Evolutionary conservation across 1,140 invertebrate species (phyloP).

Genomic region (Littorina saxatilis): DNA sequence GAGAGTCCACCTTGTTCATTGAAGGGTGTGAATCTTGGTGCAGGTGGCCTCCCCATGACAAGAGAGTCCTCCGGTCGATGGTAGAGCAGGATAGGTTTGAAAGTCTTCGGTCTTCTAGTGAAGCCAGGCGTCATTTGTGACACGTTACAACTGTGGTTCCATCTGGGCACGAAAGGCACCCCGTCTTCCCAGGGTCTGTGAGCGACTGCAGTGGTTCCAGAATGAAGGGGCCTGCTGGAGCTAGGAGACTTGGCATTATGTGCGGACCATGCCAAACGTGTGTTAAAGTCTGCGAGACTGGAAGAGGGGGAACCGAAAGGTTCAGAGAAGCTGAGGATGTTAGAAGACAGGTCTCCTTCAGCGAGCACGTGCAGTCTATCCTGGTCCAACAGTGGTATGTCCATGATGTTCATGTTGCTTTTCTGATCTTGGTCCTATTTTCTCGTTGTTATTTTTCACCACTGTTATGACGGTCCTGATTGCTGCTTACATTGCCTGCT

Average conservation of each 20-base stretch:
- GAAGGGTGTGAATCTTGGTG: not conserved
- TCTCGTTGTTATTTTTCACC: not conserved
- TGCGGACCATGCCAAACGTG: slow-evolving; percentile 34
- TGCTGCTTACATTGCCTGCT: not conserved
- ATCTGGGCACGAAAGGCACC: not conserved
- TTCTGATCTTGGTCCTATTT: not conserved
- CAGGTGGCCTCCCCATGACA: not conserved
- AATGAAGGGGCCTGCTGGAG: not conserved
- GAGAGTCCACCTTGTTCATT: not conserved
- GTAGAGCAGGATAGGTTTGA: slow-evolving; percentile 39
- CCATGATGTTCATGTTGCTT: not conserved
- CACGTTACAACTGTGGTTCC: not conserved
- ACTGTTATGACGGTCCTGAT: no score
- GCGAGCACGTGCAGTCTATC: not conserved
- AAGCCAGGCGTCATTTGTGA: not conserved
- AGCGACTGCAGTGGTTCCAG: not conserved
- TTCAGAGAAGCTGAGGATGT: slow-evolving; percentile 37
- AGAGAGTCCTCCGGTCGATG: not conserved
- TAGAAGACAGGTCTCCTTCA: slow-evolving; percentile 15
- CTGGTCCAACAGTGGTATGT: not conserved
- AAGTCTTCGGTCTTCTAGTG: slow-evolving; percentile 28
- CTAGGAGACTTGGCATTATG: not conserved
- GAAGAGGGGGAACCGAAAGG: slow-evolving; percentile 22
- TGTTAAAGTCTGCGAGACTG: slow-evolving; percentile 37
- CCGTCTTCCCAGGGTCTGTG: slow-evolving; percentile 4